A percentile compares a stretch with the other conserved stretches of the same genome.
phyloP scores from a whole-genome alignment of 2,797 vertebrate species.

The Mergus octosetaceus region DNA sequence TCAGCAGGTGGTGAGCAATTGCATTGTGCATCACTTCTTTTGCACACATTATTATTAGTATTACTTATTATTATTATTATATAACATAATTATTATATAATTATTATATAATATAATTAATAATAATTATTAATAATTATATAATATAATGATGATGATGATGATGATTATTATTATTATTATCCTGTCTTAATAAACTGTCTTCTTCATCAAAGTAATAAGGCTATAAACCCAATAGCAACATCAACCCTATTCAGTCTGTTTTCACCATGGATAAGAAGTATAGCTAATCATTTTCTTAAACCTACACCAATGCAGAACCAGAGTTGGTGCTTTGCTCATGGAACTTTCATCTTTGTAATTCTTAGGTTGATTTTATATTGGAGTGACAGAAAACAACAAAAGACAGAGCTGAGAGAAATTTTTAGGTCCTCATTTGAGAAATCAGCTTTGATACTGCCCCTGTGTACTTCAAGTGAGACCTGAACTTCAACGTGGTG shows the following conservation, averaged over 20 bases:
- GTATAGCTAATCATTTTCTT: background rate
- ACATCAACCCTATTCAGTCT: background rate
- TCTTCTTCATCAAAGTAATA: background rate
- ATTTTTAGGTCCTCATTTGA: background rate
- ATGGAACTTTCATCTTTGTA: background rate
- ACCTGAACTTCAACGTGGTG: background rate
- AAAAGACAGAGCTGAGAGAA: background rate
- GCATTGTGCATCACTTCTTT: too few relatives aligned
- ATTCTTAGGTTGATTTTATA: background rate
- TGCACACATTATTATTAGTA: too few relatives aligned
- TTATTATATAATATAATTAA: too few relatives aligned
- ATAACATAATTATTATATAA: too few relatives aligned
- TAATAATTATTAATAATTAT: too few relatives aligned
- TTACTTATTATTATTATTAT: too few relatives aligned
- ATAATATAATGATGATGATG: too few relatives aligned
- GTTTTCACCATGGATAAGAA: background rate
- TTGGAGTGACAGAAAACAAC: constrained; percentile 2
- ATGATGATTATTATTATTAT: too few relatives aligned
- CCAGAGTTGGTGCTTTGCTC: background rate
- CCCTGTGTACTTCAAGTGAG: background rate
- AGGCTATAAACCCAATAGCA: background rate
- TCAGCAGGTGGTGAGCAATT: too few relatives aligned
- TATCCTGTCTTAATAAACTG: too few relatives aligned
- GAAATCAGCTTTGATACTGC: background rate
- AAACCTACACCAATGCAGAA: background rate